These are phyloP conservation scores for Pteromalus puparum DNA, from an alignment of 1,140 invertebrate species.

Conservation along the genomic window DNA sequence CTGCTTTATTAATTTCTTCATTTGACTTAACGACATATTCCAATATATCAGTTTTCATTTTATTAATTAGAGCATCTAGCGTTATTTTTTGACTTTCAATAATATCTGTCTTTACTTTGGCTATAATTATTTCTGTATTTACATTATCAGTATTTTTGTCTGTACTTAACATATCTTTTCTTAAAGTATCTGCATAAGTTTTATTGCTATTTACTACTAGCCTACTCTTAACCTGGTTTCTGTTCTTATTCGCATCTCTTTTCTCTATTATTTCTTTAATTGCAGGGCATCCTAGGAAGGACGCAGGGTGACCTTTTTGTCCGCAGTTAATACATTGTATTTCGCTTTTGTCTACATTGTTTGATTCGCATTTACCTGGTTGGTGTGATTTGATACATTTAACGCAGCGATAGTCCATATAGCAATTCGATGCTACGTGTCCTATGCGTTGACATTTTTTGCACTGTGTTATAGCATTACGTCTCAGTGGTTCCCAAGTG, in stretches of 20 bases:
- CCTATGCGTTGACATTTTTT: slow-evolving; percentile 52
- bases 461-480: slow-evolving; percentile 41
- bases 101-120: no score
- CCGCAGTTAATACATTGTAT: slow-evolving; percentile 50
- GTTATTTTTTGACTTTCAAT: no score
- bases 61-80: no score
- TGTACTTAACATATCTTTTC: no score
- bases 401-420: slow-evolving; percentile 42
- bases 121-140: not conserved
- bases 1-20: not conserved
- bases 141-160: no score
- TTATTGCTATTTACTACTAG: no score
- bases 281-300: slow-evolving; percentile 50
- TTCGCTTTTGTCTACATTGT: not conserved
- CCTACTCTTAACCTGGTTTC: no score
- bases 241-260: no score
- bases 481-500: slow-evolving; percentile 45
- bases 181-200: no score
- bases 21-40: not conserved
- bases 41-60: no score
- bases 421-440: slow-evolving; percentile 49
- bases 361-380: slow-evolving; percentile 34
- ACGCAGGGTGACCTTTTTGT: slow-evolving; percentile 48
- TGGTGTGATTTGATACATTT: slow-evolving; percentile 45
- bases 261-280: not conserved